Base-by-base conservation (phyloP, 2,888 invertebrate species). In the Mythimna albipuncta region DNA sequence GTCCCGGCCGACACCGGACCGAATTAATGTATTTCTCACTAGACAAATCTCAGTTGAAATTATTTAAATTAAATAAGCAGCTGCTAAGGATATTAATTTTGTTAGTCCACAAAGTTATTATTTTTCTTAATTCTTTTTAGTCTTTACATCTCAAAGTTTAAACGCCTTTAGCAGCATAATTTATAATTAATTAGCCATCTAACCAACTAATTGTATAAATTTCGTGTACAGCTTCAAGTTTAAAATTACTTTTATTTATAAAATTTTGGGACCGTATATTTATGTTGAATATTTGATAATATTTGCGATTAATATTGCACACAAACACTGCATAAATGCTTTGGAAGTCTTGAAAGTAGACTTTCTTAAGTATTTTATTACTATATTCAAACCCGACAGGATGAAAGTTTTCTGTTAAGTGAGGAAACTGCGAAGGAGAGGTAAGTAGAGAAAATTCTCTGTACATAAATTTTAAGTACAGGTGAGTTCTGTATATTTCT, bases 1-100 rank as follows among this genome's bases (percentile, higher is more conserved):
- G 78, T 62, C 74, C 66, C 69, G 58, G 72, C n/a, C 63, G 61
- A 75, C 84, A 72, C 61, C 61, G 68, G 65, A 65, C 72, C 71
- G 72, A 81, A 78, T 81, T 81, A 73, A 79, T 78, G 75, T 80
- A 78, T 73, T 84, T 85, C 85, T 82, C 75, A 71, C 72, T 77
- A 70, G 69, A 72, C 77, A 78, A 72, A 77, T 77, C 75, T 59
- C 75, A 58, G 58, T 75, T 54, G 70, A 55, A 74, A 71, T 75
- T 75, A 84, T 85, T 81, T 72, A 81, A 84, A 85, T 84, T 73
- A 67, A 77, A 73, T 64, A 68, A 77, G 55, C 62, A 71, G 76
- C 76, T 72, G 64, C 73, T 64, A 71, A 82, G 57, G 79, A 74
- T 79, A 81, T 82, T 82, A 70, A 79, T 73, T 80, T 82, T 70